These are phyloP conservation scores for Calephelis perditalis DNA, from an alignment of 2,888 invertebrate genomes.

Conservation along the genomic window DNA sequence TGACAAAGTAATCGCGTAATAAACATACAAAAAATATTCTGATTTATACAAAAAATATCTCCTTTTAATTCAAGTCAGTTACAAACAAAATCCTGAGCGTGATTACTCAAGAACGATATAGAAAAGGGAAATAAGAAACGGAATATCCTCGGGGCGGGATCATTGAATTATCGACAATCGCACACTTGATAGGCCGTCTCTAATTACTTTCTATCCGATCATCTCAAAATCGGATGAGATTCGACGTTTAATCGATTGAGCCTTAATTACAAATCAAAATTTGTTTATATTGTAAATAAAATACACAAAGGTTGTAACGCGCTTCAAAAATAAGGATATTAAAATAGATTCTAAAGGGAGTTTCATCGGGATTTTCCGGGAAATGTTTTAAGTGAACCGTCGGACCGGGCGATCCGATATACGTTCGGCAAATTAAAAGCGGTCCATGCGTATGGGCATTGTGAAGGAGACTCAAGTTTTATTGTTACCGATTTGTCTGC, in stretches of 20 bases:
- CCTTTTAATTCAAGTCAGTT: no score
- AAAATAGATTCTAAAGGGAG: slow-evolving; percentile 41
- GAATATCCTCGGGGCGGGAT: slow-evolving; percentile 58
- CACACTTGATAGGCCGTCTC: slow-evolving; percentile 60
- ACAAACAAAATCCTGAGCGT: slow-evolving; percentile 51
- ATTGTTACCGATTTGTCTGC: slow-evolving; percentile 74
- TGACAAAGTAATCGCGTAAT: no score
- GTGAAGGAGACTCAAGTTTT: slow-evolving; percentile 60
- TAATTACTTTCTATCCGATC: slow-evolving; percentile 66
- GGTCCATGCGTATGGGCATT: slow-evolving; percentile 68
- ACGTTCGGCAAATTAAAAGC: slow-evolving; percentile 74
- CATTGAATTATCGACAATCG: slow-evolving; percentile 74
- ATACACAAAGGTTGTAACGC: slow-evolving; percentile 23
- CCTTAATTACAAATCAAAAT: slow-evolving; percentile 44
- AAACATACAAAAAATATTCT: no score
- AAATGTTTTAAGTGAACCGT: slow-evolving; percentile 63
- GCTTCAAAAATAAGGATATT: slow-evolving; percentile 22
- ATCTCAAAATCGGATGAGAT: slow-evolving; percentile 57
- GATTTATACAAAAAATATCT: no score
- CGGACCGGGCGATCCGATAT: slow-evolving; percentile 54
- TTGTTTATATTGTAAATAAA: slow-evolving; percentile 43
- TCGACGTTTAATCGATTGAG: slow-evolving; percentile 55
- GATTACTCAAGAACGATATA: slow-evolving; percentile 55
- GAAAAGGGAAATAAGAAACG: slow-evolving; percentile 37
- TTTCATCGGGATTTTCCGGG: slow-evolving; percentile 53